Evolutionary conservation across 2,113 vertebrate species (phyloP), one percentile per base, ranked within the genome.

Genomic region (Osmerus eperlanus): DNA sequence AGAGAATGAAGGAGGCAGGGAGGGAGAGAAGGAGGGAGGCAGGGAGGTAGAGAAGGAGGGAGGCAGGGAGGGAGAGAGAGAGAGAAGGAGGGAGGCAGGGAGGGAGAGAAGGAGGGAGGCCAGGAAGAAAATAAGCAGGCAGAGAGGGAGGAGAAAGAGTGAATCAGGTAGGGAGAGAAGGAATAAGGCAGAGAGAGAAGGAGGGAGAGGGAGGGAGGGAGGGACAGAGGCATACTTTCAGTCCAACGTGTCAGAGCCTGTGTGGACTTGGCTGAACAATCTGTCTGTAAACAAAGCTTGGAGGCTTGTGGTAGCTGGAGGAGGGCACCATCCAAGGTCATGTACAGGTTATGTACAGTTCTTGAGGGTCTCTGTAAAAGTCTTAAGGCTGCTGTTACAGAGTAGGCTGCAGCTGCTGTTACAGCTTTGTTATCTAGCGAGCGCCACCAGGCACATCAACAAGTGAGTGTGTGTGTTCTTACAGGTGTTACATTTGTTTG

Each of bases 241-340:
- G 28, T 68, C 60, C 18, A 55, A 54, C 68, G 51, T 75, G 79
- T 68, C 69, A 77, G 76, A 62, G 60, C 15, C 72, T 64, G 65
- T 32, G 52, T 68, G 55, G 55, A 75, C 65, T 76, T 78, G 68
- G 70, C 78, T 76, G 70, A 75, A 79, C 74, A 75, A 41, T 54
- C 51, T 71, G 61, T 76, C 74, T 77, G 68, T 68, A 79, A 74
- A 83, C 76, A 77, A 36, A 65, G 19, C 64, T 19, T 32, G 41
- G 12, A 32, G 60, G 29, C 21, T 23, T 54, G 36, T n/a, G 66
- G 73, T n/a, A 73, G 68, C 56, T 16, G 36, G 21, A 47, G 8
- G 9, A 47, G 7, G 41, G 9, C 41, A 8, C 41, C 41, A 47
- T 47, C 41, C 5, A 11, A 47, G 41, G 41, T 47, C 41, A 47